Base-by-base conservation (phyloP, 2,888 invertebrate species). In the Oscheius onirici region DNA sequence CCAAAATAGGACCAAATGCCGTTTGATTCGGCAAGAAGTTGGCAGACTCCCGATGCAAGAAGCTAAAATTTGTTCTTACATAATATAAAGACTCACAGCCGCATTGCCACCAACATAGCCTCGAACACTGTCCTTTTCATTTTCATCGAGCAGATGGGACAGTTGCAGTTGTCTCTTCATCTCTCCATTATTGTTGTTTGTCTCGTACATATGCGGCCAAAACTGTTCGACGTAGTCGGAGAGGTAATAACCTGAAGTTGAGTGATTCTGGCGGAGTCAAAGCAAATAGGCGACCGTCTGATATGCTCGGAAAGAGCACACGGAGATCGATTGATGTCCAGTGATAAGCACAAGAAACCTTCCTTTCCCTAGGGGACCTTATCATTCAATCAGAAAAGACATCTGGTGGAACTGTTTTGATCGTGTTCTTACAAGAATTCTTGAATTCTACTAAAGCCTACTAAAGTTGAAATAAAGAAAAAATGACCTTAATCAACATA, bases 1-100 rank as follows among this genome's bases (percentile, higher is more conserved):
- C 40, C 58, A 17, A n/a, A 22, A 28, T 43, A 17, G 1, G 15
- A 10, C 69, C 69, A 69, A 8, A 24, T 13, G 8, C 58, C 69
- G 26, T 58, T 26, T 22, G n/a, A 15, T 46, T 69, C 69, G 17
- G 28, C 15, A 43, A 69, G 34, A 22, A 69, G 49, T 58, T 69
- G 58, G 46, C 69, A 69, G 40, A 69, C 49, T 20, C 69, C 69
- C n/a, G 46, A 40, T 1, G 69, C 69, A 20, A 69, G 46, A 11
- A 69, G 54, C 69, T 69, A 58, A 58, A 69, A 58, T 40, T 40
- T 2, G 1, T 40, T 1, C 0, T 34, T 17, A 58, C 26, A 22
- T 11, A 13, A 22, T n/a, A 34, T n/a, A 20, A 51, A 40, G 24
- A 52, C 40, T 34, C 15, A 66, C 66, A 3, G 34, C 51, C 13